Conservation (phyloP, 2,797 vertebrate genomes). For the Chiroxiphia lanceolata region DNA sequence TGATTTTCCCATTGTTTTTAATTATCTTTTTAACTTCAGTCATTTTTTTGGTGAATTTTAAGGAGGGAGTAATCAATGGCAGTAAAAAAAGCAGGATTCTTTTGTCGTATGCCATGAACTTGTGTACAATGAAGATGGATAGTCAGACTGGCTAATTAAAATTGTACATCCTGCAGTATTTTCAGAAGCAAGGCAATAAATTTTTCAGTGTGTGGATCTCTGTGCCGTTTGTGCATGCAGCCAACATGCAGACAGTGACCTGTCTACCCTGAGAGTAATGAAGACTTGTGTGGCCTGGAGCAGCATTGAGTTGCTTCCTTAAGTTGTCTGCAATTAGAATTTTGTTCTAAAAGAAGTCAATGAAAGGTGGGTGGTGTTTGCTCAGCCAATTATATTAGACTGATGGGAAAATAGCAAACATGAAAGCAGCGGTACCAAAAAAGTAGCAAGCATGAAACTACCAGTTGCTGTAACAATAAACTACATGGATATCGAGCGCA, state of each 20-base stretch:
- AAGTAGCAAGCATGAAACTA: neutral
- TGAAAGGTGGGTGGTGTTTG: neutral
- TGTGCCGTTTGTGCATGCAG: neutral
- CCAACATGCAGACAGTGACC: neutral
- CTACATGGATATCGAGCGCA: too few relatives aligned
- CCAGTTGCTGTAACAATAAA: neutral
- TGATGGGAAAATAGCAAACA: neutral
- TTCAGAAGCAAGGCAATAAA: neutral
- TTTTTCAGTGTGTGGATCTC: rapidly evolving
- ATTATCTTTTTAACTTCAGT: neutral
- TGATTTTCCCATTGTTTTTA: neutral
- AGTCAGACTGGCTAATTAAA: neutral
- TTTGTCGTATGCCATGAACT: neutral
- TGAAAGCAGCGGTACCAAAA: neutral
- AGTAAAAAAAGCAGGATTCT: neutral
- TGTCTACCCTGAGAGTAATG: neutral
- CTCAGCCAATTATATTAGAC: neutral
- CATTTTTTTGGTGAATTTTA: neutral
- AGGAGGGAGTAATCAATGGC: neutral
- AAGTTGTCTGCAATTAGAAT: neutral
- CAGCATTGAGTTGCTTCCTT: neutral
- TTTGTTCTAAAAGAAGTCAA: neutral
- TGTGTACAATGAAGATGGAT: neutral
- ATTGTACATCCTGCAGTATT: neutral
- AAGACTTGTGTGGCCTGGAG: neutral